Base-by-base conservation (phyloP, 2,888 invertebrate genomes). In the Melipona beecheii region DNA sequence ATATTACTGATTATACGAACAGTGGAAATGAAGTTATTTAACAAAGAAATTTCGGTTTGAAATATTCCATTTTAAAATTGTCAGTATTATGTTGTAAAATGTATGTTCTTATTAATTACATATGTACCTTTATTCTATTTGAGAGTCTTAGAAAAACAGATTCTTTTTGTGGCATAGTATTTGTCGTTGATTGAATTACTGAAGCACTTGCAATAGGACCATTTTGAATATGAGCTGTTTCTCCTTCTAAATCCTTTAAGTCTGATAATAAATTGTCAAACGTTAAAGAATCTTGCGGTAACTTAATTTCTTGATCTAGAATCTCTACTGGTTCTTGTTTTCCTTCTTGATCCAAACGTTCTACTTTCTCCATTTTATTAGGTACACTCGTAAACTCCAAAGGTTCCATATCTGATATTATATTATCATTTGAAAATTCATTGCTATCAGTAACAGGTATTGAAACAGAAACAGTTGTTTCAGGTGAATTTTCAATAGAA, bases 111-210 rank as follows among this genome's bases (percentile, higher is more conserved):
- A 5, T 27, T 21, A 11, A 54, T 66, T 36, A 86, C 95, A 93
- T 92, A 87, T 95, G 93, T 92, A 98, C 98, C 96, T 98, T 99
- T 79, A 99, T 98, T 92, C 99, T 96, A 94, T 99, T 99, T 81
- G 98, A 98, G 81, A 99, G 96, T 88, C 99, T 96, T 93, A 99
- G 96, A 94, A 99, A 98, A n/a, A 99, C 98, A 15, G 98, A 98
- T 94, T 99, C 99, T 91, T 98, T 98, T 92, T 98, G 94, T 11
- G 93, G 93, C 11, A 91, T 92, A 2, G 90, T 90, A 60, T 88
- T 93, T 1, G 91, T 87, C 0, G 95, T 95, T 3, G 94, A 94
- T 15, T 94, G 93, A 2, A 94, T 90, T 31, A 93, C 91, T 21
- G 94, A 91, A 9, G 94, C 91, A 4, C 94, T 91, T 2, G 93